Base-by-base conservation (phyloP, 2,113 vertebrate species). In the Platycercus adscitus region DNA sequence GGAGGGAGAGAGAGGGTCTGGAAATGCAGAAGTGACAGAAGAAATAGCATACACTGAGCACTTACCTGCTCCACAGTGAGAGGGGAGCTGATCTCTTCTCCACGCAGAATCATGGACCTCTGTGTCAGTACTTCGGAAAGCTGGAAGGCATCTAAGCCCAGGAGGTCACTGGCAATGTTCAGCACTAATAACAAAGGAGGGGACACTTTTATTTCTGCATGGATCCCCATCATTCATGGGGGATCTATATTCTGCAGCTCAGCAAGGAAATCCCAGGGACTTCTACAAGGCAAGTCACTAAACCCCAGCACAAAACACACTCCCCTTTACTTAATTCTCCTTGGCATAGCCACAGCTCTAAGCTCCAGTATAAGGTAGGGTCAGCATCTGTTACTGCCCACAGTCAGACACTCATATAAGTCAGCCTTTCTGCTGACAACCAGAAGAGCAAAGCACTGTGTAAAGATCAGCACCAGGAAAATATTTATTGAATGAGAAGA, bases 71-170 rank as follows among this genome's bases (percentile, higher is more conserved):
- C 99, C 90, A 99, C 98, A 47, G 98, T 99, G 64, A 99, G 99
- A 17, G 99, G 99, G n/a, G 99, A 99, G 96, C 99, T 99, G 96
- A 99, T 99, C 96, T 99, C 99, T 92, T 99, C 99, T 82, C 99
- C 99, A 86, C 99, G 98, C 61, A 99, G 98, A 96, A 99, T 99
- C 97, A 99, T 99, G 90, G 99, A 99, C 78, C 99, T 98, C 97
- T 99, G 99, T 8, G 99, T 99, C 95, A 99, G 97, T 79, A 99
- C 99, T 95, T 99, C 99, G 17, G 98, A 99, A 58, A 99, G 96
- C 96, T 99, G 99, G 96, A 99, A 99, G 71, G 97, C 97, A 2
- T 99, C 99, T 97, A 99, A 97, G 50, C 99, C 99, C 94, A 99
- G 96, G 52, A 99, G 98, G 52, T 99, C 99, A 58, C 99, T 99